Conservation (phyloP, 2,888 invertebrate species). For the Agrotis clavis region DNA sequence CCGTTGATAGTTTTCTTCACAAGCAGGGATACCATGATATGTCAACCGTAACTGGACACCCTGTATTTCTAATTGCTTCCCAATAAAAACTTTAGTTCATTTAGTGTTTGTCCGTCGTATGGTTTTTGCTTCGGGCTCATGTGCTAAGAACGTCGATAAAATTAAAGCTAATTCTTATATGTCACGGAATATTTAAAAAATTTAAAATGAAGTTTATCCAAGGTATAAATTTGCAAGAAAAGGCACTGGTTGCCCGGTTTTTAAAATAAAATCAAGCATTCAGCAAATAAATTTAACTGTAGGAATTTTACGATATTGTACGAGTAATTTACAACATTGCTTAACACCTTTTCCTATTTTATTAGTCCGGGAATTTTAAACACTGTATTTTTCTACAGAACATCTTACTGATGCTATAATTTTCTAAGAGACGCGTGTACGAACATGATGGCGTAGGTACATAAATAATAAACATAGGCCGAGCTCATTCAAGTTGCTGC, state of each 20-base stretch:
- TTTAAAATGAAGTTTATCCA: slow-evolving; percentile 9
- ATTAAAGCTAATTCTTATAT: slow-evolving; percentile 4
- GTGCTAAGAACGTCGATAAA: background rate
- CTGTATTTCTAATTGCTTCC: slow-evolving; percentile 34
- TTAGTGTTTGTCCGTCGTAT: background rate
- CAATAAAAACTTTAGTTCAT: slow-evolving; percentile 42
- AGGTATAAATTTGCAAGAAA: background rate
- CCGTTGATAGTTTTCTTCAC: background rate
- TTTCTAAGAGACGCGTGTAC: slow-evolving; percentile 27
- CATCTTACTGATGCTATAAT: slow-evolving; percentile 35
- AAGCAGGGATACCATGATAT: background rate
- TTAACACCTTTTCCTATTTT: slow-evolving; percentile 27
- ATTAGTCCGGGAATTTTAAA: slow-evolving; percentile 13
- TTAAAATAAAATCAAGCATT: background rate
- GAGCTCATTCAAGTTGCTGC: slow-evolving; percentile 55
- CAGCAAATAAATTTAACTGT: slow-evolving; percentile 1
- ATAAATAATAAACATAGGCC: slow-evolving; percentile 56
- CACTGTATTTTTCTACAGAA: slow-evolving; percentile 22
- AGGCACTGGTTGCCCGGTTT: background rate
- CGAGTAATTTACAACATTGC: slow-evolving; percentile 8
- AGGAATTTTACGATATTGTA: slow-evolving; percentile 1
- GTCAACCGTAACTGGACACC: slow-evolving; percentile 22
- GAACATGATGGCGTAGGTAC: slow-evolving; percentile 24
- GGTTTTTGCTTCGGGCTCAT: background rate
- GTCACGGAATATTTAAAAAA: slow-evolving; percentile 2